A percentile compares a stretch with the other conserved stretches of the same genome.
Conservation (phyloP, 2,113 vertebrate genomes). For the Psammodynastes pulverulentus region DNA sequence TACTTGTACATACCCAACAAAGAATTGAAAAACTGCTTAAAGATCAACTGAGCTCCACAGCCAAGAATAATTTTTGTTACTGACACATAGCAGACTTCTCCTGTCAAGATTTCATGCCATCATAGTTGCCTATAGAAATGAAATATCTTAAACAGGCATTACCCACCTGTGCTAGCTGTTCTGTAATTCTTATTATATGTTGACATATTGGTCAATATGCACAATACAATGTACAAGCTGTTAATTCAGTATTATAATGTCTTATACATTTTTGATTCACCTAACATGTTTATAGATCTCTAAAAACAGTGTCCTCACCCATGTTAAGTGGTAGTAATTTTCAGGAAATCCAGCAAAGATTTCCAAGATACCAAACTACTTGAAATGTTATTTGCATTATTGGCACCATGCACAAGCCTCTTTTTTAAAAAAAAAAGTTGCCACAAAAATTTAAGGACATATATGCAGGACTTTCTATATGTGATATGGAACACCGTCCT, state of each 20-base stretch:
- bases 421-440: neutral
- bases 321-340: neutral
- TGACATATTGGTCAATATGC: neutral
- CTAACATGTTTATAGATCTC: neutral
- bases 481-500: neutral
- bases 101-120: neutral
- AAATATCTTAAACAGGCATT: neutral
- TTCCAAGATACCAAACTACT: neutral
- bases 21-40: neutral
- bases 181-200: neutral
- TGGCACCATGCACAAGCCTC: neutral
- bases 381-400: neutral
- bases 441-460: neutral
- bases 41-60: neutral
- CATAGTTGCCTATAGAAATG: neutral
- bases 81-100: neutral
- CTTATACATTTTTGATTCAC: neutral
- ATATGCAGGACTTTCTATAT: neutral
- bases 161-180: neutral
- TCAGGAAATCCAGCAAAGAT: neutral
- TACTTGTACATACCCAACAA: neutral
- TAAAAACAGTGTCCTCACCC: neutral
- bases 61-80: neutral
- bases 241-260: neutral
- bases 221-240: neutral